A percentile compares a stretch with the other conserved stretches of the same genome.
These are phyloP conservation scores for Pluvialis apricaria DNA, from an alignment of 2,113 vertebrate species.

Conservation along the genomic window DNA sequence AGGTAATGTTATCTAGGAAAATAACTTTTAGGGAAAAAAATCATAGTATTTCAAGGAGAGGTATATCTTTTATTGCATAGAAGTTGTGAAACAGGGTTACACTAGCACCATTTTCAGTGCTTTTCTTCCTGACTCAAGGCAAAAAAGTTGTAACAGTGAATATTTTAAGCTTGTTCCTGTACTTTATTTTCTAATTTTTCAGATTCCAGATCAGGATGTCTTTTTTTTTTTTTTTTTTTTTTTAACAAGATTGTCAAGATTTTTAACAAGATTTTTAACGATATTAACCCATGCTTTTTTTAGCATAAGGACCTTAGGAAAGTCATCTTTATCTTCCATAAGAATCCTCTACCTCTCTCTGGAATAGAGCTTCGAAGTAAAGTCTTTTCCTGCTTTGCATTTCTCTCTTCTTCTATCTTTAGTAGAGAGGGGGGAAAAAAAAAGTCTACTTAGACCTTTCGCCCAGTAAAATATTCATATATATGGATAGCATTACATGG, in stretches of 20 bases:
- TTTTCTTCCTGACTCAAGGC: neutral
- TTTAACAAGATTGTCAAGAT: too few relatives aligned
- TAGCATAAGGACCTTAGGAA: neutral
- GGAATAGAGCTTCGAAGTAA: neutral
- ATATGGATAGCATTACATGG: slow-evolving; percentile 42
- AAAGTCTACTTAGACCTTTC: neutral
- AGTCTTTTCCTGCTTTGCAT: neutral
- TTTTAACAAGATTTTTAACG: too few relatives aligned
- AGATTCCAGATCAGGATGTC: neutral
- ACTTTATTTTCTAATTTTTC: neutral
- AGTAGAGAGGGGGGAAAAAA: neutral
- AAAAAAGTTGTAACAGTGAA: neutral
- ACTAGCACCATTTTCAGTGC: neutral
- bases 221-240: neutral
- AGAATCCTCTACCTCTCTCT: neutral
- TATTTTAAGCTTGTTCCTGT: neutral
- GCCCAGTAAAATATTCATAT: slow-evolving; percentile 10
- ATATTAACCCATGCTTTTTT: neutral
- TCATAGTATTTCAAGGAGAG: neutral
- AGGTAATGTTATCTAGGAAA: neutral
- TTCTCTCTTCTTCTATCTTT: neutral
- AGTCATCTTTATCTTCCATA: neutral
- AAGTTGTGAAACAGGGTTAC: neutral
- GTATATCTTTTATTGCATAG: neutral
- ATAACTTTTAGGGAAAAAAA: neutral